Base-by-base conservation (phyloP, 2,797 vertebrate species). In the Nasua narica region DNA sequence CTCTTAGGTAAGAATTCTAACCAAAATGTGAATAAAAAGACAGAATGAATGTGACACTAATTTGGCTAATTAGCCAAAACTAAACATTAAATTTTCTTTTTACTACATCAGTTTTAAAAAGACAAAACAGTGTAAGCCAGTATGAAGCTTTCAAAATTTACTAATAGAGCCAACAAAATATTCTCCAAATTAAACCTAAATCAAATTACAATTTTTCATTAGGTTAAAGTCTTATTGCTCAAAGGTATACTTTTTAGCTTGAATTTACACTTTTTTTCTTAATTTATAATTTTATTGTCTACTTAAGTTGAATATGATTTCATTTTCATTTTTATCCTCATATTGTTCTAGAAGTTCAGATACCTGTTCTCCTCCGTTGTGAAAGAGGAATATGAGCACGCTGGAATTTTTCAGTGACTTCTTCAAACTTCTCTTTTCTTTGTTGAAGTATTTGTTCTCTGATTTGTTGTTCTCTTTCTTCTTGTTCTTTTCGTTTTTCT, bases 371-470 rank as follows among this genome's bases (percentile, higher is more conserved):
- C 65, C 89, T 99, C 93, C 98, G 99, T 90, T 99, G 99, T 93
- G 99, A 98, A 29, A 98, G 98, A 84, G 99, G 99, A 37, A 99
- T 96, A 96, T 99, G 99, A 72, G 98, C 99, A 98, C 98, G 99
- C 86, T 99, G 99, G 97, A 99, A 99, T 84, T 99, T 99, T 95
- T 99, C 99, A 19, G 99, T 99, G 32, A 99, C 99, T 91, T 99
- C 99, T 97, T 99, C 99, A 74, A 99, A 97, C 93, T 98, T 99
- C 72, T 99, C 98, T 90, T 99, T 99, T 94, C 99, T 99, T 94
- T 99, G 99, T 84, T 99, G 99, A 40, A 99, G 98, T 97, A 99
- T 98, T 81, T 98, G 98, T 83, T 99, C 99, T 96, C 99, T 99
- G 94, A 99, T 97, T 94, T 93, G 99, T 85, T 99, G 97, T 96